Evolutionary conservation across 1,140 invertebrate genomes (phyloP), one percentile per base, ranked within the genome.

Genomic region (Microplitis demolitor): DNA sequence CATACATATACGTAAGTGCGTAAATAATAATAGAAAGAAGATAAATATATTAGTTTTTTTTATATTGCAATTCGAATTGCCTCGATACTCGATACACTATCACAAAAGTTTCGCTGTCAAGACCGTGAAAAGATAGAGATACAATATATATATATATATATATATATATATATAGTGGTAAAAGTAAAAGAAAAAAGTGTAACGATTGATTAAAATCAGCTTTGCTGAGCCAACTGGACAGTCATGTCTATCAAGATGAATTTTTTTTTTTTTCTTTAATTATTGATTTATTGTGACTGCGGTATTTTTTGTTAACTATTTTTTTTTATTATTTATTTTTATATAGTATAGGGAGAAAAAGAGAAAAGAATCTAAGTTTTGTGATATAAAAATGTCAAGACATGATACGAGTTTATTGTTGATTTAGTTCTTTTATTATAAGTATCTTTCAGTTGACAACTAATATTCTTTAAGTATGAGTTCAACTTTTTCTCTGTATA

Each of bases 401-500:
- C 45, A 50, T 50, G 45, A 13, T 13, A 8, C 13, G 45, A 50
- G 6, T 50, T 50, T 45, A 33, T 66, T 39, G 35, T 66, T 35
- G 13, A 39, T 24, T 39, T 13, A 39, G 8, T 66, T 39, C 63
- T 5, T 66, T 66, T 39, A 37, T 33, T 66, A 16, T 35, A 13
- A 6, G 33, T 39, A 24, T 33, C 11, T 45, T 35, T 9, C 63
- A 66, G 63, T 66, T 66, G 63, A 66, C 63, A 66, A 66, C 63
- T 66, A 66, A 66, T 66, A 66, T 66, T 39, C 63, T 45, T 35
- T 6, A 50, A 50, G 37, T 35, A 45, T 8, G 63, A 66, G 11
- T 39, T 16, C 14, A 63, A 50, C 45, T 50, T 50, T 50, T 6
- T 6, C 13, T 8, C 1, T 8, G 45, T 50, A 50, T 13, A 50